Evolutionary conservation across 2,797 vertebrate genomes (phyloP), one percentile per base, ranked within the genome.

Genomic region (Gallinago stenura): DNA sequence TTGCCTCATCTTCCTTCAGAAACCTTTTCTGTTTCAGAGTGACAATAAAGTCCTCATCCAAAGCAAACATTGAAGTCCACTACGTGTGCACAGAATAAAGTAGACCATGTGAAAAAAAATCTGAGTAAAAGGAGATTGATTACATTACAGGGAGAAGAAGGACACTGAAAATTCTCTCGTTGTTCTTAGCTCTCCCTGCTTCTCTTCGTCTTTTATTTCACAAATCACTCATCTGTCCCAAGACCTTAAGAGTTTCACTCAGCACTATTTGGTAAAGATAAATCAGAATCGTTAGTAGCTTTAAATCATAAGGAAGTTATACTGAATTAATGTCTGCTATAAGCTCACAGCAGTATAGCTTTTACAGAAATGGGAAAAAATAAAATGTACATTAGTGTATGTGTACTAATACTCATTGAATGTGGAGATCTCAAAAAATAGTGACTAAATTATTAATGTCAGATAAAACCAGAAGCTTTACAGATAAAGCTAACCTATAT

Each of bases 101-200:
- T 0, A 70, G 20, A 51, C 2, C 2, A 9, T 11, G 21, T 4
- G 0, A 37, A 78, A 80, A 58, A 37, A 37, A 37, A 37, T 37
- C 37, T 37, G 37, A 66, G 20, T 65, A 62, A 76, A 86, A 54
- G 20, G 37, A 76, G 22, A 62, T 30, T 53, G 22, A 58, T 30
- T 60, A 45, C 21, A 45, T 33, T 62, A 70, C 31, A 54, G 13
- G 18, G 7, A 77, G 17, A 87, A 60, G 14, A 73, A 85, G 10
- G 39, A 82, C 15, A 43, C 28, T 13, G 7, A 69, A 85, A 93
- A 89, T 56, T 72, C 4, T 84, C 20, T 72, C 31, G 15, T 56
- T 73, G 37, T 87, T 66, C 39, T 82, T 60, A 58, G 12, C 15
- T 66, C 43, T 57, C 19, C 51, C n/a, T 82, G 24, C 10, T 89